Evolutionary conservation across 2,113 vertebrate species (phyloP).

Genomic region (Menidia beryllina): DNA sequence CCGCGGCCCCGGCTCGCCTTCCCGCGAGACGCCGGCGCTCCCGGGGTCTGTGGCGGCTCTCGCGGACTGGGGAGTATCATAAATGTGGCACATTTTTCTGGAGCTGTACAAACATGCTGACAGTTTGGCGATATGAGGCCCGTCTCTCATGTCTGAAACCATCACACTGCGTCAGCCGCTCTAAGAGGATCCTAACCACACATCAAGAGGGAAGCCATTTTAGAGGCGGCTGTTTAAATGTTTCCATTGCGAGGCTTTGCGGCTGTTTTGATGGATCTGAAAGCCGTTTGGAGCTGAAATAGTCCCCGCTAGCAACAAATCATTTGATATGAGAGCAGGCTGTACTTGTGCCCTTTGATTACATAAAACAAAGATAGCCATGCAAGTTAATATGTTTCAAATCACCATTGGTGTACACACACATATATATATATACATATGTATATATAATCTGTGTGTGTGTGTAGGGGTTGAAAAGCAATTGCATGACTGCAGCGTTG

Average conservation of each 20-base stretch:
- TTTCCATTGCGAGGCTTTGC: slow-evolving; percentile 55
- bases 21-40: neutral
- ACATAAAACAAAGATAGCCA: slow-evolving; percentile 33
- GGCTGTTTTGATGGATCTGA: slow-evolving; percentile 48
- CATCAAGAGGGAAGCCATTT: slow-evolving; percentile 46
- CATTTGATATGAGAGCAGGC: slow-evolving; percentile 57
- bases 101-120: slow-evolving; percentile 31
- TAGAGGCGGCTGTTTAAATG: slow-evolving; percentile 46
- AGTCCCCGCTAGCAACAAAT: slow-evolving; percentile 43
- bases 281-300: slow-evolving; percentile 42
- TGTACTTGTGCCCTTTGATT: slow-evolving; percentile 58
- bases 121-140: slow-evolving; percentile 46
- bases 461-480: slow-evolving; percentile 27
- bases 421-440: too few relatives aligned
- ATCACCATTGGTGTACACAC: too few relatives aligned
- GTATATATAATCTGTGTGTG: too few relatives aligned
- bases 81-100: slow-evolving; percentile 8
- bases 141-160: slow-evolving; percentile 43
- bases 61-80: neutral
- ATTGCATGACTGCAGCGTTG: slow-evolving; percentile 44
- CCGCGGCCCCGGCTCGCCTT: slow-evolving; percentile 43
- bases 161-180: slow-evolving; percentile 56
- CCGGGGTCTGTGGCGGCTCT: neutral
- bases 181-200: slow-evolving; percentile 52
- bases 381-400: slow-evolving; percentile 47